A percentile compares a stretch with the other conserved stretches of the same genome.
phyloP scores from a whole-genome alignment of 2,797 vertebrate genomes.

The Silurus aristotelis region DNA sequence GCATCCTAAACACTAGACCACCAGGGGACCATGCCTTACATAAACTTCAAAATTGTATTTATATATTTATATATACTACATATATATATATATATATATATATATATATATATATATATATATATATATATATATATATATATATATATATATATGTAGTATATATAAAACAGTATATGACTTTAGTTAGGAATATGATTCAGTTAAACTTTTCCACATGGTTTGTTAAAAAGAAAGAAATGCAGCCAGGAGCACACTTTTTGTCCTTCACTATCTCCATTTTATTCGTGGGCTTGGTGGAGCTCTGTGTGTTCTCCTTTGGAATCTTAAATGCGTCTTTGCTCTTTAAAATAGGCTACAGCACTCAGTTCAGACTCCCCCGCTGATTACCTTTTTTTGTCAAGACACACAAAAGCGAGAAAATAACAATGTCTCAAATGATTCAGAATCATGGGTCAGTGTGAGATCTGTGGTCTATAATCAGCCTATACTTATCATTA shows the following conservation, averaged over 20 bases:
- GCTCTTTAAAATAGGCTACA: conserved; percentile 62
- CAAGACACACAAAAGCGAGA: conserved; percentile 48
- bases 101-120: no score
- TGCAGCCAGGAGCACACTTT: conserved; percentile 35
- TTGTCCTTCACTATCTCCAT: conserved; percentile 30
- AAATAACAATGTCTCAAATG: conserved; percentile 47
- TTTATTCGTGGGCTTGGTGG: conserved; percentile 53
- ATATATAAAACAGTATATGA: not conserved
- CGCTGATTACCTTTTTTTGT: conserved; percentile 66
- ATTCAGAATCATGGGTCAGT: conserved; percentile 47
- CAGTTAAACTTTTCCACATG: conserved; percentile 20
- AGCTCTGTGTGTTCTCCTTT: conserved; percentile 57
- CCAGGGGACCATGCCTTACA: not conserved
- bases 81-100: no score
- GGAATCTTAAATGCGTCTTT: conserved; percentile 71
- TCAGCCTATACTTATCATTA: not conserved
- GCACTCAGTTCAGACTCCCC: conserved; percentile 60
- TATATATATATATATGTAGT: no score
- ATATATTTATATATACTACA: no score
- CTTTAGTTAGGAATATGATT: not conserved
- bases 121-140: no score
- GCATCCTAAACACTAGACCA: no score
- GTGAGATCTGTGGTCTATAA: conserved; percentile 35
- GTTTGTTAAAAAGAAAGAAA: conserved; percentile 51
- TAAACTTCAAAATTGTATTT: no score